phyloP scores from a whole-genome alignment of 2,888 invertebrate species.

The Torymus auratus region DNA sequence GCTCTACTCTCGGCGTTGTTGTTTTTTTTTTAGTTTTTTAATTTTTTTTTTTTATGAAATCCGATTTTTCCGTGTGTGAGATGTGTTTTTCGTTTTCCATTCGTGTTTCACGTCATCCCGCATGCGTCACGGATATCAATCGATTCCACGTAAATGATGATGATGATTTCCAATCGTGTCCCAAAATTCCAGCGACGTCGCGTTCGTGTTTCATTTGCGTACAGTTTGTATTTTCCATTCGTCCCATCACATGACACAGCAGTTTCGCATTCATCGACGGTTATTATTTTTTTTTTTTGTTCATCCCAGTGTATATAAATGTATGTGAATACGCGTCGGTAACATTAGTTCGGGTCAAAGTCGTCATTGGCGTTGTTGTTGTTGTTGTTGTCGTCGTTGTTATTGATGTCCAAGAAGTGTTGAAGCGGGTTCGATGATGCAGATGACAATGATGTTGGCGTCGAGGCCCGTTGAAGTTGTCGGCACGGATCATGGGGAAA shows the following conservation, averaged over 20 bases:
- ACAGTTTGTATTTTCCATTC: too few relatives aligned
- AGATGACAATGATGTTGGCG: constrained; percentile 14
- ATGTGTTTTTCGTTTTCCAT: background rate
- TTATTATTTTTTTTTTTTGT: too few relatives aligned
- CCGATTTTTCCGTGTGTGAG: background rate
- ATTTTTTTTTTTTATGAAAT: constrained; percentile 1
- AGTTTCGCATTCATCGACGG: too few relatives aligned
- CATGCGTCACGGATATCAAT: too few relatives aligned
- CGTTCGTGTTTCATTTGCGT: too few relatives aligned
- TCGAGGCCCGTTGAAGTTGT: constrained; percentile 18
- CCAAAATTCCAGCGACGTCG: too few relatives aligned
- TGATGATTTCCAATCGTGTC: too few relatives aligned
- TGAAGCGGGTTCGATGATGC: constrained; percentile 1
- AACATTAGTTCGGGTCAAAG: constrained; percentile 47
- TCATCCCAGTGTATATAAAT: too few relatives aligned
- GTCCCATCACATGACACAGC: too few relatives aligned
- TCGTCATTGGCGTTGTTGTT: constrained; percentile 42
- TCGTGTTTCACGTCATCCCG: background rate
- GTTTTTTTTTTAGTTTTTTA: too few relatives aligned
- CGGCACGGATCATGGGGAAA: constrained; percentile 75
- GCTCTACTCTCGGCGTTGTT: constrained; percentile 68
- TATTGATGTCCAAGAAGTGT: constrained; percentile 20
- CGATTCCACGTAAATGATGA: too few relatives aligned
- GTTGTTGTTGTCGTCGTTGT: constrained; percentile 56
- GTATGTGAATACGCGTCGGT: constrained; percentile 34